phyloP scores from a whole-genome alignment of 2,888 invertebrate species.

The Scaptomyza reducta region DNA sequence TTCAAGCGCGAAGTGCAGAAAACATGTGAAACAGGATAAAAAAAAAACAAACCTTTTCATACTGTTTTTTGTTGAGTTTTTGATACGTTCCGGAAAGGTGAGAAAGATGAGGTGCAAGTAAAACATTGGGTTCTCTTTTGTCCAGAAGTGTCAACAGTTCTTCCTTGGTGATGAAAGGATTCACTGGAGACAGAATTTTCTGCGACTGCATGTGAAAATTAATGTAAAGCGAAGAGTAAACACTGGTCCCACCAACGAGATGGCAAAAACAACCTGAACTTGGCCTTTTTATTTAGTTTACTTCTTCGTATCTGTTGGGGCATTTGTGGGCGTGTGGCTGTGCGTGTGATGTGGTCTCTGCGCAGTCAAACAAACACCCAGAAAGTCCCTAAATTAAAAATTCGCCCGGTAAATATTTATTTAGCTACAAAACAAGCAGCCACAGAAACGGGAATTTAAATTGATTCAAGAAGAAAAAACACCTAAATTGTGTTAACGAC shows the following conservation, averaged over 20 bases:
- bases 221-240: conserved; percentile 52
- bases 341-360: conserved; percentile 29
- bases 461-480: conserved; percentile 12
- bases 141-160: conserved; percentile 38
- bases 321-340: neutral
- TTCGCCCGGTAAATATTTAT: conserved; percentile 44
- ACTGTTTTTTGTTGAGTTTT: conserved; percentile 3
- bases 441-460: conserved; percentile 12
- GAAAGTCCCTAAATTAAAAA: conserved; percentile 46
- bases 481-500: neutral
- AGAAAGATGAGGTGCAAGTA: neutral
- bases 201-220: conserved; percentile 50
- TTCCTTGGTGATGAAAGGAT: conserved; percentile 15
- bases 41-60: neutral
- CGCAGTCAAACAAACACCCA: conserved; percentile 2
- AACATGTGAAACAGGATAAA: neutral
- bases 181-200: conserved; percentile 11
- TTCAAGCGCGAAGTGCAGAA: conserved; percentile 5
- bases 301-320: neutral
- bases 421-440: conserved; percentile 23
- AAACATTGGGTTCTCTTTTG: conserved; percentile 5
- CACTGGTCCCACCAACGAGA: conserved; percentile 39
- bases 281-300: conserved; percentile 9
- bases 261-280: conserved; percentile 16
- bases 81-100: conserved; percentile 7